phyloP scores from a whole-genome alignment of 2,113 vertebrate genomes.

The Cheilinus undulatus region DNA sequence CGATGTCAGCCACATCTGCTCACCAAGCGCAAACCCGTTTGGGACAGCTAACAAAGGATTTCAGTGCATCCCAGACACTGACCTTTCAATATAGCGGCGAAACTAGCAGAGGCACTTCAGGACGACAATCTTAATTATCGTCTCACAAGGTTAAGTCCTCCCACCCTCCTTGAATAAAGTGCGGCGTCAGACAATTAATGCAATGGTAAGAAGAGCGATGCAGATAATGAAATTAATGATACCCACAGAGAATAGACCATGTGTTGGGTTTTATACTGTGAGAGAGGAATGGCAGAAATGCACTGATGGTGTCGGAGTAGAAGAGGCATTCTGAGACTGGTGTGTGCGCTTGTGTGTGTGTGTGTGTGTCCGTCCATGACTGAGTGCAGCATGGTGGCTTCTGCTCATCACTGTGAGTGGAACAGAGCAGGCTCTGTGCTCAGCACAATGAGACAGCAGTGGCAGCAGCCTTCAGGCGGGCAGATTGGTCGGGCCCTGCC shows the following conservation, averaged over 20 bases:
- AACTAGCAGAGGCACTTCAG: conserved; percentile 75
- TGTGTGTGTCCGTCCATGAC: conserved; percentile 45
- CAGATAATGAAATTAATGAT: conserved; percentile 76
- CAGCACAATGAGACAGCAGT: conserved; percentile 71
- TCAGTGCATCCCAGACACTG: conserved; percentile 70
- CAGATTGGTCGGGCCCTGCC: conserved; percentile 31
- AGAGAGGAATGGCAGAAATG: conserved; percentile 69
- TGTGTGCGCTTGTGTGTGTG: conserved; percentile 33
- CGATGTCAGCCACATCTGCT: conserved; percentile 78
- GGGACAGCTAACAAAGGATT: conserved; percentile 81
- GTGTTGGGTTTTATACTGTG: conserved; percentile 51
- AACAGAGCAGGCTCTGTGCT: conserved; percentile 73
- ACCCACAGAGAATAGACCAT: conserved; percentile 66
- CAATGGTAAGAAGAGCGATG: conserved; percentile 56
- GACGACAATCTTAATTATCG: conserved; percentile 80
- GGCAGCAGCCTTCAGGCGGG: conserved; percentile 58
- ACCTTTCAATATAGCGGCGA: conserved; percentile 75
- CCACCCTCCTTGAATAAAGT: conserved; percentile 64
- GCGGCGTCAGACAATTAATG: conserved; percentile 62
- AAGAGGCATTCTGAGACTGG: conserved; percentile 47
- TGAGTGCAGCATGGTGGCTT: conserved; percentile 60
- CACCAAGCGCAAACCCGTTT: conserved; percentile 72
- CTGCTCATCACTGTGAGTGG: conserved; percentile 66
- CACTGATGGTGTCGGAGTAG: conserved; percentile 43
- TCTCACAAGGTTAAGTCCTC: conserved; percentile 68